Evolutionary conservation across 2,888 invertebrate species (phyloP), one percentile per base, ranked within the genome.

Genomic region (Phortica okadai): DNA sequence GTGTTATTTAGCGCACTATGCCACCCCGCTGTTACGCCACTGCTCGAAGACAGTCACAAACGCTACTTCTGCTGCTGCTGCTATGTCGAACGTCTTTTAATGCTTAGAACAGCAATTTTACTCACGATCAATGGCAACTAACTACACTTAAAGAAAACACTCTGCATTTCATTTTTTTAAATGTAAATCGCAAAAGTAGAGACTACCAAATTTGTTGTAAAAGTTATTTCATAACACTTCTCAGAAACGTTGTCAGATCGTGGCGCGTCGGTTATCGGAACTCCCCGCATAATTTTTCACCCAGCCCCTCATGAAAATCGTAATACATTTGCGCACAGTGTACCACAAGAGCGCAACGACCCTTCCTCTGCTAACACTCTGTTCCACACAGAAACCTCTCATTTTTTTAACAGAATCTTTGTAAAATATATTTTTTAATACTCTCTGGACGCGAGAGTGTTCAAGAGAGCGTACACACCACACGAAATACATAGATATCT

Each of bases 111-210:
- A 67, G 74, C 74, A 58, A 41, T 67, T 58, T 69, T 69, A 69
- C 69, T 69, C 45, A 69, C 77, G 77, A 74, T 79, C 78, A 79
- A 64, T 67, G 59, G 44, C 50, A 42, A 59, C 21, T 66, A 42
- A 59, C 21, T 66, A 66, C 66, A 66, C 66, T 74, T 33, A 75
- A 74, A 21, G 74, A 77, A 73, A 72, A 69, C 59, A 54, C 64
- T 74, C 21, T 21, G 21, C 21, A 21, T 21, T 21, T 21, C 21
- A 21, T 21, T 21, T 21, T 21, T 21, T 1, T 21, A 21, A 21
- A 21, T 21, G 21, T 21, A 21, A 21, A 21, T 21, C 21, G 21
- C 21, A 21, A 21, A 21, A 21, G 21, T 21, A 21, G 21, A 21
- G 21, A 21, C 0, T 0, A 21, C 21, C 21, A 21, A 21, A 21